A percentile compares a stretch with the other conserved stretches of the same genome.
Conservation (phyloP, 2,113 vertebrate genomes). For the Dipodomys merriami region DNA sequence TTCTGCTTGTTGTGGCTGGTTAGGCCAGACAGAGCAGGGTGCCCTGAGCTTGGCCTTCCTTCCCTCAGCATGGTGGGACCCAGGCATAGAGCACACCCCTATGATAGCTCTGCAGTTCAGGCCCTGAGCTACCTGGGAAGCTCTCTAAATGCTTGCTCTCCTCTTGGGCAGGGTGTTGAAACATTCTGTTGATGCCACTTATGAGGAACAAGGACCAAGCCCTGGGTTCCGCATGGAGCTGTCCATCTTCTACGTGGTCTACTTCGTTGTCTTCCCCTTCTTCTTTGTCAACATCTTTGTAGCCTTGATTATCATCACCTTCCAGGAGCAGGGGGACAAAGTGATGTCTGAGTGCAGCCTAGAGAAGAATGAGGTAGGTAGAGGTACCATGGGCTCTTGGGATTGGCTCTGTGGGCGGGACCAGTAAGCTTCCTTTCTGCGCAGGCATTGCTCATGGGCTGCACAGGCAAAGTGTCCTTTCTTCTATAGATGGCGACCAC, state of each 20-base stretch:
- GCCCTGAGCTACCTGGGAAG: neutral
- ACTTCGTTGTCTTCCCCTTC: constrained; percentile 99
- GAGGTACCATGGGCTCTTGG: fast-evolving
- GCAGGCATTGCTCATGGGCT: fast-evolving
- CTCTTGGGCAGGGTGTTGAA: constrained; percentile 92
- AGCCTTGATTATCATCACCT: constrained; percentile 98
- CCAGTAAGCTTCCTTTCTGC: neutral
- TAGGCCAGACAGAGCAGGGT: neutral
- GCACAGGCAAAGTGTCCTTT: neutral
- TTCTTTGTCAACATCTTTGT: constrained; percentile 99
- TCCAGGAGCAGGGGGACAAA: constrained; percentile 99
- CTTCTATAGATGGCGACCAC: constrained; percentile 88
- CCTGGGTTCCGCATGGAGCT: constrained; percentile 97
- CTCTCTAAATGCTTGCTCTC: constrained; percentile 65
- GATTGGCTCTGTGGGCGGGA: neutral
- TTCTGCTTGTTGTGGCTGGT: fast-evolving
- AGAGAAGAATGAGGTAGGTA: constrained; percentile 95
- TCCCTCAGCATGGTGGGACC: neutral
- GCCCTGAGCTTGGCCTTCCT: neutral
- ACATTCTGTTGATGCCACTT: constrained; percentile 97
- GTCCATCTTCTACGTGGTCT: constrained; percentile 98
- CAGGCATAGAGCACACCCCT: neutral
- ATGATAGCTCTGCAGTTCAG: neutral
- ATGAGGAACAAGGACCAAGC: constrained; percentile 95
- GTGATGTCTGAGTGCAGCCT: constrained; percentile 98